phyloP scores from a whole-genome alignment of 2,797 vertebrate genomes.

The Falco novaeseelandiae region DNA sequence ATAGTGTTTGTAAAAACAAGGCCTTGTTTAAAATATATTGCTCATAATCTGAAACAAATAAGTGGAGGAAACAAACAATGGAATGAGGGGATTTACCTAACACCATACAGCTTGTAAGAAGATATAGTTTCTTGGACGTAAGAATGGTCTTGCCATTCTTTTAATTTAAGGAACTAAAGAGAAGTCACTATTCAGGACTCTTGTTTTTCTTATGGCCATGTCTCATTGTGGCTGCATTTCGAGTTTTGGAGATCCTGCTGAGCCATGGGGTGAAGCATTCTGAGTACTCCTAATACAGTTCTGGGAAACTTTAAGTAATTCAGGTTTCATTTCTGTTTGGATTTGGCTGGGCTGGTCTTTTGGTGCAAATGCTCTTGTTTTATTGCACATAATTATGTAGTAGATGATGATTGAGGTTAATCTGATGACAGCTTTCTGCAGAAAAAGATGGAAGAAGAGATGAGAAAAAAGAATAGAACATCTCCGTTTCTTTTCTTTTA shows the following conservation, averaged over 20 bases:
- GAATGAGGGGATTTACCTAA: not conserved
- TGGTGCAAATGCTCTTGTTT: not conserved
- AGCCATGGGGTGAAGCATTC: not conserved
- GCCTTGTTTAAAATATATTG: not conserved
- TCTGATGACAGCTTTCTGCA: not conserved
- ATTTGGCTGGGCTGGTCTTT: not conserved
- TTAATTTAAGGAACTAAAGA: not conserved
- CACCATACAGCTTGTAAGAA: rapidly evolving
- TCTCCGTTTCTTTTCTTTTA: not conserved
- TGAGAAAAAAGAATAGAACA: not conserved
- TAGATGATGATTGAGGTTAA: not conserved
- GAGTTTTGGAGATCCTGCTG: not conserved
- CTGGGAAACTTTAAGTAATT: not conserved
- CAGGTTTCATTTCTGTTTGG: not conserved
- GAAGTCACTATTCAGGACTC: not conserved
- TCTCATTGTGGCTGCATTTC: not conserved
- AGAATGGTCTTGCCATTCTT: not conserved
- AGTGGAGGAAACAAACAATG: not conserved
- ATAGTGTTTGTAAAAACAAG: not conserved
- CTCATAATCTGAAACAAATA: not conserved
- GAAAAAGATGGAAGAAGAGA: not conserved
- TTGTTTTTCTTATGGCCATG: not conserved
- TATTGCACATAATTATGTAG: not conserved
- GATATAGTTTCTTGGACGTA: not conserved
- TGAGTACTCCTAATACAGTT: not conserved